These are phyloP conservation scores for Fulmarus glacialis DNA, from an alignment of 2,113 vertebrate genomes.

Conservation along the genomic window DNA sequence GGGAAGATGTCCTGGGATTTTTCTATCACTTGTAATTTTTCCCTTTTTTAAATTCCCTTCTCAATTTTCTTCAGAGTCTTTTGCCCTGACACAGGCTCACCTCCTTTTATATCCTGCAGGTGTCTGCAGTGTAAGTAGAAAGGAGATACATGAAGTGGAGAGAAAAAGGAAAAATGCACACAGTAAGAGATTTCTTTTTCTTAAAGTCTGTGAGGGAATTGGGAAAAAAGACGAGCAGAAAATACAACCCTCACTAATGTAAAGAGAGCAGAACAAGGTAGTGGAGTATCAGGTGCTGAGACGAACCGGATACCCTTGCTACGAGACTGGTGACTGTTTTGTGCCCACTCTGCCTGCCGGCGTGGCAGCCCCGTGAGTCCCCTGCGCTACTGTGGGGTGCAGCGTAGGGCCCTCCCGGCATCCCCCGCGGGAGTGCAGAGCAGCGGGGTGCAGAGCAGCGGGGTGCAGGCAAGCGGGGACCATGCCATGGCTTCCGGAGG, in stretches of 20 bases:
- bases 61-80: background rate
- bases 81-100: background rate
- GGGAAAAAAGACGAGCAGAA: background rate
- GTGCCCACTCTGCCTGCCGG: background rate
- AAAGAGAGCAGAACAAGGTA: background rate
- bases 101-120: background rate
- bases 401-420: accelerated
- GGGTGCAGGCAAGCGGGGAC: accelerated
- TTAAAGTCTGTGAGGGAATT: background rate
- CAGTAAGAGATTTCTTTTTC: background rate
- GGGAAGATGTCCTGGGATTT: background rate
- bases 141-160: background rate
- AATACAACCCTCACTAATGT: background rate
- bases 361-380: background rate
- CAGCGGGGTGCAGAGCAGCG: background rate
- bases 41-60: background rate
- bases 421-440: background rate
- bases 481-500: background rate
- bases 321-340: background rate
- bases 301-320: background rate
- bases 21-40: background rate
- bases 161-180: background rate
- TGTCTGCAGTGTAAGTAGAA: background rate
- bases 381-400: background rate
- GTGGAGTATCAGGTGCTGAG: background rate